A percentile compares a stretch with the other conserved stretches of the same genome.
Conservation (phyloP, 2,888 invertebrate species). For the Andrena haemorrhoa region DNA sequence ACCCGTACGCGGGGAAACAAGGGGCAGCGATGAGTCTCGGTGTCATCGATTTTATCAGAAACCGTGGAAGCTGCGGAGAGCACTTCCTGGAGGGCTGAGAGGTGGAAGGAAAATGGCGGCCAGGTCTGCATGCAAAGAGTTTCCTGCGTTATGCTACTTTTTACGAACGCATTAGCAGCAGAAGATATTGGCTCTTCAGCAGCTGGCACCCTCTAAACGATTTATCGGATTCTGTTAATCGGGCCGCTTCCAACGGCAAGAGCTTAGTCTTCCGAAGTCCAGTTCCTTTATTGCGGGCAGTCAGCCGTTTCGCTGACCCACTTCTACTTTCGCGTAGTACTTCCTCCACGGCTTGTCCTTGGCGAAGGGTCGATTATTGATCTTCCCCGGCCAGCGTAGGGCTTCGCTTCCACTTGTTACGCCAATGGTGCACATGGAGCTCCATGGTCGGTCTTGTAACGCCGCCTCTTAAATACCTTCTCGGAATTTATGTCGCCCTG, state of each 20-base stretch:
- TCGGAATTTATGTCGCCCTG: no score
- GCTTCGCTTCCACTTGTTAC: neutral
- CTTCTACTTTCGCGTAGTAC: neutral
- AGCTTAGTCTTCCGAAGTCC: neutral
- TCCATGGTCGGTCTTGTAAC: constrained; percentile 8
- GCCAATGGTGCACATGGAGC: neutral
- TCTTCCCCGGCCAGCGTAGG: neutral
- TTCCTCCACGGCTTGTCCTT: constrained; percentile 4
- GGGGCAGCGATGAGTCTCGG: neutral
- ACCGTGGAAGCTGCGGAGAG: neutral
- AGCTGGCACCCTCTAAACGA: neutral
- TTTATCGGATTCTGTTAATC: neutral
- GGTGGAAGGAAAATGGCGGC: neutral
- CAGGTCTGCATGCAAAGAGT: no score
- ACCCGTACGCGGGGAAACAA: constrained; percentile 8
- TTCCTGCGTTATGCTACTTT: no score
- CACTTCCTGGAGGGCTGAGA: neutral
- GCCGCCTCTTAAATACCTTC: no score
- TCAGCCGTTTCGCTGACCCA: constrained; percentile 6
- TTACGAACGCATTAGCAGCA: no score
- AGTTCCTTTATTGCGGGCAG: neutral
- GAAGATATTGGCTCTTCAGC: neutral
- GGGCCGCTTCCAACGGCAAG: neutral
- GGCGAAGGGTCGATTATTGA: constrained; percentile 27
- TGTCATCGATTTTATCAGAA: constrained; percentile 19